Evolutionary conservation across 1,140 invertebrate genomes (phyloP).

Genomic region (Drosophila rhopaloa): DNA sequence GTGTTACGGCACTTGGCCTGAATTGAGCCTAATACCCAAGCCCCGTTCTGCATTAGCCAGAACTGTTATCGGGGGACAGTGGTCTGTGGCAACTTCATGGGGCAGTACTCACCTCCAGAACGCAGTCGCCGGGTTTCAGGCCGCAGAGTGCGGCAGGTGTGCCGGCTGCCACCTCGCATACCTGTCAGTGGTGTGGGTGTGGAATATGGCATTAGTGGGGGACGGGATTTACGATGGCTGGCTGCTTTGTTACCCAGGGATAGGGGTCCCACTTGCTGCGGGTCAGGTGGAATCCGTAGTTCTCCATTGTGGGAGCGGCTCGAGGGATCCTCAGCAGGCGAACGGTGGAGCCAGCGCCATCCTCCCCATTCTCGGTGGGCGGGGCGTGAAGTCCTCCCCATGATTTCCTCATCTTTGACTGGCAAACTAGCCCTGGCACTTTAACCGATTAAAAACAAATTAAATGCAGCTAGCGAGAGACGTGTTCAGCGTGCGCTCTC

Average conservation of each 20-base stretch:
- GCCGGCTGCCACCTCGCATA: slow-evolving; percentile 85
- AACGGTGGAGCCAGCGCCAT: slow-evolving; percentile 45
- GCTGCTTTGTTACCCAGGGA: slow-evolving; percentile 86
- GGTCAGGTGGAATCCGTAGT: slow-evolving; percentile 88
- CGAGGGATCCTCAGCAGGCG: slow-evolving; percentile 78
- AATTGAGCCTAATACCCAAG: background rate
- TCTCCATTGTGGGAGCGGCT: slow-evolving; percentile 69
- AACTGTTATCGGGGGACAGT: background rate
- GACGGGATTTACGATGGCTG: background rate
- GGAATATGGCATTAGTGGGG: slow-evolving; percentile 58
- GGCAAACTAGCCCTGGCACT: slow-evolving; percentile 10
- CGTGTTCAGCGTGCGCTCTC: slow-evolving; percentile 61
- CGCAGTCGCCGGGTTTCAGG: slow-evolving; percentile 87
- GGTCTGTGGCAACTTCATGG: background rate
- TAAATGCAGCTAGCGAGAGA: slow-evolving; percentile 22
- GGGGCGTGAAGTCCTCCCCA: slow-evolving; percentile 10
- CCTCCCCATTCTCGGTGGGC: background rate
- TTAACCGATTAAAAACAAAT: background rate
- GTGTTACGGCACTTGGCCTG: background rate
- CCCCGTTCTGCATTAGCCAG: slow-evolving; percentile 3
- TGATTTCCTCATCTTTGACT: slow-evolving; percentile 19
- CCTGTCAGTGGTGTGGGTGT: slow-evolving; percentile 54
- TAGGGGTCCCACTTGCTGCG: slow-evolving; percentile 90
- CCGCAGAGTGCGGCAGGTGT: slow-evolving; percentile 85
- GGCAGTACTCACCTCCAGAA: slow-evolving; percentile 85